A percentile compares a stretch with the other conserved stretches of the same genome.
phyloP scores from a whole-genome alignment of 2,888 invertebrate genomes.

The Dioctria linearis region DNA sequence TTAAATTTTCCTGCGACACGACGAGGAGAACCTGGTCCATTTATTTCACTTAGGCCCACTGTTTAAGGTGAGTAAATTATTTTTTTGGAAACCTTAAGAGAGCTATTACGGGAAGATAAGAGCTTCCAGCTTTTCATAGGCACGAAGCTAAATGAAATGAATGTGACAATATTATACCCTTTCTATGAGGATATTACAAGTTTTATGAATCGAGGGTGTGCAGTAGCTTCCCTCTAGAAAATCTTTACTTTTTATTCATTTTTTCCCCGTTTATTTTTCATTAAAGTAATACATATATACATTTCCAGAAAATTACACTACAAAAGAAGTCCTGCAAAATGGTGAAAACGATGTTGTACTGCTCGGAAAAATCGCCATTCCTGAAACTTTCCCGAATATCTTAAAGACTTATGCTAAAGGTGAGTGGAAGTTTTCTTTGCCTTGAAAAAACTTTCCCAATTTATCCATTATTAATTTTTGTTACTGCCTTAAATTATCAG shows the following conservation, averaged over 20 bases:
- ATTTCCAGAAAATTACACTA: slow-evolving; percentile 1
- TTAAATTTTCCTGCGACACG: slow-evolving; percentile 16
- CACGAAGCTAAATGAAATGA: neutral
- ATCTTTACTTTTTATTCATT: neutral
- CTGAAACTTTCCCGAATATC: slow-evolving; percentile 86
- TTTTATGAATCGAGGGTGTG: neutral
- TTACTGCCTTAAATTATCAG: no score
- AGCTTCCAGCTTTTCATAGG: neutral
- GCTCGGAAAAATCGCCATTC: slow-evolving; percentile 86
- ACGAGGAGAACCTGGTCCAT: neutral
- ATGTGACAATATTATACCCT: slow-evolving; percentile 11
- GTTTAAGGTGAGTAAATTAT: slow-evolving; percentile 40
- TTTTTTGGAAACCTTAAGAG: slow-evolving; percentile 9
- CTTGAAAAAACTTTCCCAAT: no score
- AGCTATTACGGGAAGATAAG: neutral
- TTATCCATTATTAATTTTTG: no score
- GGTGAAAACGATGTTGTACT: slow-evolving; percentile 74
- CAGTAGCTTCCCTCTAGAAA: neutral
- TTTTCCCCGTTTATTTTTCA: neutral
- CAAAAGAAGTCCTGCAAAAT: slow-evolving; percentile 10
- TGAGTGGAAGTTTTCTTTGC: slow-evolving; percentile 59
- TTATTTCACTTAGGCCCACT: slow-evolving; percentile 16
- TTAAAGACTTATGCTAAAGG: slow-evolving; percentile 89
- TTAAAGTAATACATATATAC: neutral
- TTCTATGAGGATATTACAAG: neutral